phyloP scores from a whole-genome alignment of 30 jellyfish, hydroid and myxozoan species.

The Turritopsis rubra region DNA sequence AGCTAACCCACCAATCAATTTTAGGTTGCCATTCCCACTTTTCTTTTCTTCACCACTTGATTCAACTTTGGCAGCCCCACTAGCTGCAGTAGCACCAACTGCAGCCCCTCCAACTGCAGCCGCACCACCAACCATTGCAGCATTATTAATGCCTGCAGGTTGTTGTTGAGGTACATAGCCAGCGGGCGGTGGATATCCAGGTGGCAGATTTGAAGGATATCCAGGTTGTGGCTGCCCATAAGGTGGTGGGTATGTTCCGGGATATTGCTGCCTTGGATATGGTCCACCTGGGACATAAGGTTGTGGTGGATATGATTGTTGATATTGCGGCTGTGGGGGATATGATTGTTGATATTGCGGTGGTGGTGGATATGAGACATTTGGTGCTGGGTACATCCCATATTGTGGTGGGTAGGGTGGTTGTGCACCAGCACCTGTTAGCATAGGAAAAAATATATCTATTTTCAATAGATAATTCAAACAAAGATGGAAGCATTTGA shows the following conservation, averaged over 20 bases:
- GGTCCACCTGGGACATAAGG: not conserved
- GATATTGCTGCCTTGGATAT: not conserved
- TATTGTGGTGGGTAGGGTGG: not conserved
- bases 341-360: not conserved
- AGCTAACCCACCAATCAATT: not conserved
- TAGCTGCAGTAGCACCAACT: not conserved
- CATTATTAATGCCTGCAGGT: not conserved
- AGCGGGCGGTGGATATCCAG: not conserved
- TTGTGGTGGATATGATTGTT: not conserved
- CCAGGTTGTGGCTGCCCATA: not conserved
- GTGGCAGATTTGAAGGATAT: not conserved
- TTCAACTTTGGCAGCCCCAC: not conserved
- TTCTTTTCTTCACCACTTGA: not conserved
- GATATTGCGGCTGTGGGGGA: not conserved
- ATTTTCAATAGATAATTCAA: too few species aligned
- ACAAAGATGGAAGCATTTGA: too few species aligned
- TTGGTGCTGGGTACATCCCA: not conserved
- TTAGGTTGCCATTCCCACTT: not conserved
- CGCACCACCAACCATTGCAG: not conserved
- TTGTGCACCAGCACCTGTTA: too few species aligned
- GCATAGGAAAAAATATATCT: too few species aligned
- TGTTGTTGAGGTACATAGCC: not conserved
- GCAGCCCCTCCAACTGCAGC: not conserved
- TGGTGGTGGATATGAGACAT: not conserved
- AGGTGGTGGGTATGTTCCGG: not conserved